Conservation (phyloP, 1,140 invertebrate species). For the Zaprionus camerounensis region DNA sequence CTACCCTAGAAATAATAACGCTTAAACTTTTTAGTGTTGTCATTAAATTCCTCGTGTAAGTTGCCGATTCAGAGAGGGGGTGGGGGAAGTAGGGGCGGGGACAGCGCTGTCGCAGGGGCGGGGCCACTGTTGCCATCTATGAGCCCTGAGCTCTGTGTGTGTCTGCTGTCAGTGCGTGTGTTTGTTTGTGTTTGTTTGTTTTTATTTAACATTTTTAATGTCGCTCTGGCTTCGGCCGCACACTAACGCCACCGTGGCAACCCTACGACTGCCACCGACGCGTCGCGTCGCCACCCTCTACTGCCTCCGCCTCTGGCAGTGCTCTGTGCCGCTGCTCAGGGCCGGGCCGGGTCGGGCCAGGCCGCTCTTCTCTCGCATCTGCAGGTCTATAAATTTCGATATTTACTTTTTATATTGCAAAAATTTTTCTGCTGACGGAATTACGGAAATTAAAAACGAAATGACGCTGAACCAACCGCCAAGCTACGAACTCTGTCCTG, state of each 20-base stretch:
- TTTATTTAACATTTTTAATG: constrained; percentile 83
- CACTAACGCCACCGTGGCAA: constrained; percentile 47
- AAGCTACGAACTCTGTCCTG: background rate
- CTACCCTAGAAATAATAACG: constrained; percentile 84
- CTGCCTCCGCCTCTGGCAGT: background rate
- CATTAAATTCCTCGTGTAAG: constrained; percentile 84
- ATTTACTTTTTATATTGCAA: constrained; percentile 84
- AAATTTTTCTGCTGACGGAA: constrained; percentile 84
- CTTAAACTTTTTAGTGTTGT: constrained; percentile 85
- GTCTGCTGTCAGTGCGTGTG: constrained; percentile 53
- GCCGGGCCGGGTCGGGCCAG: background rate
- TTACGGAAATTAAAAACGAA: constrained; percentile 84
- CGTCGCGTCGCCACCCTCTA: background rate
- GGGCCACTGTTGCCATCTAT: constrained; percentile 25
- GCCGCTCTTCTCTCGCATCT: constrained; percentile 57
- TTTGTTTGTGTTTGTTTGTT: constrained; percentile 77
- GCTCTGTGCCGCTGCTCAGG: background rate
- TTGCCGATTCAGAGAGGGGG: constrained; percentile 45
- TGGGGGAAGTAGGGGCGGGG: background rate
- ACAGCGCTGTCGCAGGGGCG: background rate
- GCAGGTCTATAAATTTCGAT: constrained; percentile 84
- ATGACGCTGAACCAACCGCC: constrained; percentile 70
- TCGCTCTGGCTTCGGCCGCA: constrained; percentile 69
- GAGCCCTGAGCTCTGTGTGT: constrained; percentile 10
- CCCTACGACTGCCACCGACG: constrained; percentile 13